Base-by-base conservation (phyloP, 2,797 vertebrate species). In the Sparus aurata region DNA sequence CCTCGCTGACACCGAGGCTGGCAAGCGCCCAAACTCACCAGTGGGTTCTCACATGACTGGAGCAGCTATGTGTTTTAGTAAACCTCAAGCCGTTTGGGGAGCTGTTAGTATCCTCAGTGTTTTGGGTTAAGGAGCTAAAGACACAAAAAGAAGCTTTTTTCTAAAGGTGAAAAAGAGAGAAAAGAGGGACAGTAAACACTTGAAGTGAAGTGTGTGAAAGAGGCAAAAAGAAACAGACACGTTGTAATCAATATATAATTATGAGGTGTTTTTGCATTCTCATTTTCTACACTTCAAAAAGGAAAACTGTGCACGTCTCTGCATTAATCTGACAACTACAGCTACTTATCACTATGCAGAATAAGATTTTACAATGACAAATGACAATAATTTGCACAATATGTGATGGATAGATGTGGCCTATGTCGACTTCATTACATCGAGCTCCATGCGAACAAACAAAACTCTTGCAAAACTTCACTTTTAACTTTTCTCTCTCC, bases 41-140 rank as follows among this genome's bases (percentile, higher is more conserved):
- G 69, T 49, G 65, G 75, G 50, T 61, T 68, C 82, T 87, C 82
- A 85, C 80, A 82, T 76, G 80, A 84, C 71, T 15, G n/a, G 50
- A 77, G 75, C 79, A 59, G 68, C 67, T 30, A 11, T 71, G 57
- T 61, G 83, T 83, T 80, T 85, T 59, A 74, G 73, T 79, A 27
- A 75, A 80, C 53, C 67, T 58, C 53, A 20, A 43, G 52, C 61
- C 2, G 13, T 30, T 34, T 12, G 61, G 65, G 45, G 69, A 68
- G 75, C 57, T 70, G 60, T 61, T 25, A 11, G 23, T 57, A 10
- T 53, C 62, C 53, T 64, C 22, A 20, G 25, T 5, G 2, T 38
- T 20, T 30, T 15, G 27, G 12, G 38, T 43, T 1, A 58, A 64
- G 49, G 18, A 57, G 58, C 30, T 50, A 12, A 53, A 4, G 66